phyloP scores from a whole-genome alignment of 2,888 invertebrate genomes.

The Erannis defoliaria region DNA sequence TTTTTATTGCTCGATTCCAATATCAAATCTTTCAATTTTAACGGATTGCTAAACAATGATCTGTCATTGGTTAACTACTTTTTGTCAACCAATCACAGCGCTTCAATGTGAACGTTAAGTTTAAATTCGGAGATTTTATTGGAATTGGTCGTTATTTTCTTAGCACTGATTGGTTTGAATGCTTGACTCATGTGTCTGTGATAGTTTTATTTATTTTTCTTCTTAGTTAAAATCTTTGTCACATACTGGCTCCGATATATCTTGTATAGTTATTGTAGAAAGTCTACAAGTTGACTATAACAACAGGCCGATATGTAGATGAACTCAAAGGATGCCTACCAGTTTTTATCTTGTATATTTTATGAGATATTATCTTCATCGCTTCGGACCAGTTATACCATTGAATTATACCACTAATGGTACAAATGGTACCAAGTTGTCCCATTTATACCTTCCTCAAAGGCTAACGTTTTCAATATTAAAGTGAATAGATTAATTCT shows the following conservation, averaged over 20 bases:
- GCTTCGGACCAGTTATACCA: too few relatives aligned
- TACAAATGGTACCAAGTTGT: too few relatives aligned
- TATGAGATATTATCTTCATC: neutral
- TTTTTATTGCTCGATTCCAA: neutral
- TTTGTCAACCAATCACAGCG: neutral
- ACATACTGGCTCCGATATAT: neutral
- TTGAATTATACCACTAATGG: too few relatives aligned
- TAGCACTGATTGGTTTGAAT: conserved; percentile 73
- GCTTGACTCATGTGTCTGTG: conserved; percentile 83
- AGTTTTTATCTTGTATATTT: neutral
- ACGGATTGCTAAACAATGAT: neutral
- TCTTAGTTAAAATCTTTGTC: conserved; percentile 28
- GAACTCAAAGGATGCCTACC: neutral
- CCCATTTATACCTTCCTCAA: too few relatives aligned
- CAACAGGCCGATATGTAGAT: neutral
- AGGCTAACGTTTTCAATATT: too few relatives aligned
- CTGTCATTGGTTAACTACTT: conserved; percentile 43
- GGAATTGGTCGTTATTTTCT: conserved; percentile 13
- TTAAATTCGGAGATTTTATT: neutral
- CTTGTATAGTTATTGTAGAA: neutral
- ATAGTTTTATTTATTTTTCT: conserved; percentile 79
- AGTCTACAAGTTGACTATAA: neutral
- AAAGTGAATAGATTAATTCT: too few relatives aligned
- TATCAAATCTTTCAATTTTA: conserved; percentile 53
- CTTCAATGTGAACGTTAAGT: neutral